These are phyloP conservation scores for Pteruthius melanotis DNA, from an alignment of 2,113 vertebrate species.

Conservation along the genomic window DNA sequence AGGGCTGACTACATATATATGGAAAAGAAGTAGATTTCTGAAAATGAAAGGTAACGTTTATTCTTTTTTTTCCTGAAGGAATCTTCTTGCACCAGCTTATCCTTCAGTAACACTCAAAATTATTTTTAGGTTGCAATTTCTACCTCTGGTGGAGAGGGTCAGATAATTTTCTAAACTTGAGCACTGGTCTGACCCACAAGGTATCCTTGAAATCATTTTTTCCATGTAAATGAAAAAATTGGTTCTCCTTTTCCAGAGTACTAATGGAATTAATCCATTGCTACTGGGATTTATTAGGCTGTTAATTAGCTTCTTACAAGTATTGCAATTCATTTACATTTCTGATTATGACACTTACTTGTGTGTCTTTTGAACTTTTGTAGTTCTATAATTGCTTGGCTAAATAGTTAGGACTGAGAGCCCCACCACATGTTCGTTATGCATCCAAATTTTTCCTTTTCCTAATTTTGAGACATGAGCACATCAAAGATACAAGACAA, in stretches of 20 bases:
- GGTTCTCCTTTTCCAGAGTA: not conserved
- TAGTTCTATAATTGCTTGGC: conserved; percentile 7
- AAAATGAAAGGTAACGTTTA: not conserved
- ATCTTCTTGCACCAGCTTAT: not conserved
- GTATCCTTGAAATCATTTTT: not conserved
- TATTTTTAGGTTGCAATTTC: not conserved
- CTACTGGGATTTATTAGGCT: not conserved
- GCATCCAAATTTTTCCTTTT: not conserved
- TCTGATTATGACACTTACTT: conserved; percentile 17
- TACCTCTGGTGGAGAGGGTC: not conserved
- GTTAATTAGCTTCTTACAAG: conserved; percentile 41
- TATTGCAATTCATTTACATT: conserved; percentile 11
- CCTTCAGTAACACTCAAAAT: not conserved
- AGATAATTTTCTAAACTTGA: not conserved
- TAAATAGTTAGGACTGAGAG: not conserved
- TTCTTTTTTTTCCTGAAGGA: not conserved
- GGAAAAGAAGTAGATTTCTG: not conserved
- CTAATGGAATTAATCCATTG: conserved; percentile 30
- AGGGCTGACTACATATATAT: not conserved
- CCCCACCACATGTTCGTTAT: not conserved
- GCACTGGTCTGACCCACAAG: not conserved
- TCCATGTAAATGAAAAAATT: not conserved
- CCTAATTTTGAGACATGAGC: not conserved
- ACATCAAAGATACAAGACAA: not conserved
- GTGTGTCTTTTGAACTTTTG: conserved; percentile 4